Base-by-base conservation (phyloP, 1,140 invertebrate species). In the Musca domestica region DNA sequence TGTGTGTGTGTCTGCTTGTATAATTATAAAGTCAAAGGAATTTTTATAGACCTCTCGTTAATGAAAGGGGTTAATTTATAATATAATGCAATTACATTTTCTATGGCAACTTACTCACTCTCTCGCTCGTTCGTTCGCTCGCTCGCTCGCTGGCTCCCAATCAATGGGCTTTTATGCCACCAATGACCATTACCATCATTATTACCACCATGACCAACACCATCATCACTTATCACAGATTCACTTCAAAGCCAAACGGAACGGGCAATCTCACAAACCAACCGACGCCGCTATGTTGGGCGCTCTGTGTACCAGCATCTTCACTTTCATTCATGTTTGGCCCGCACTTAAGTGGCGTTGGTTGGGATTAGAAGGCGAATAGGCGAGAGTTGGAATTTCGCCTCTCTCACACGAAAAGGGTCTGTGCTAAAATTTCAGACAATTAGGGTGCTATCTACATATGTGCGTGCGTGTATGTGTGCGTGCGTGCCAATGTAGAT, bases 221-320 rank as follows among this genome's bases (percentile, higher is more conserved):
- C 4, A 41, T 41, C 34, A 41, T 41, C 34, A 41, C 54, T 9
- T 67, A n/a, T 27, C 51, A 34, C 23, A 67, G 54, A 66, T 34
- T 67, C 30, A 23, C 51, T 56, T 58, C 46, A 46, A 56, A 23
- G 52, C 41, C 54, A 67, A 56, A 56, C 19, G 56, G 56, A 14
- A 54, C 52, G 22, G 22, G 23, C 52, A 54, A 27, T 19, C 54
- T 0, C 0, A 23, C n/a, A 17, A 30, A 58, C 54, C 6, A 58
- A 30, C 54, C n/a, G 15, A 56, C 23, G 22, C 52, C 15, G 15
- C 14, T 27, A 58, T 41, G 34, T 41, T 41, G 10, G 34, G 34
- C n/a, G n/a, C 10, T 9, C 5, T 9, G 34, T 41, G 34, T 41
- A 41, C 34, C 34, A 41, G 34, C 34, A 41, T 41, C 34, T 41